These are phyloP conservation scores for Tauraco erythrolophus DNA, from an alignment of 2,113 vertebrate genomes.

Conservation along the genomic window DNA sequence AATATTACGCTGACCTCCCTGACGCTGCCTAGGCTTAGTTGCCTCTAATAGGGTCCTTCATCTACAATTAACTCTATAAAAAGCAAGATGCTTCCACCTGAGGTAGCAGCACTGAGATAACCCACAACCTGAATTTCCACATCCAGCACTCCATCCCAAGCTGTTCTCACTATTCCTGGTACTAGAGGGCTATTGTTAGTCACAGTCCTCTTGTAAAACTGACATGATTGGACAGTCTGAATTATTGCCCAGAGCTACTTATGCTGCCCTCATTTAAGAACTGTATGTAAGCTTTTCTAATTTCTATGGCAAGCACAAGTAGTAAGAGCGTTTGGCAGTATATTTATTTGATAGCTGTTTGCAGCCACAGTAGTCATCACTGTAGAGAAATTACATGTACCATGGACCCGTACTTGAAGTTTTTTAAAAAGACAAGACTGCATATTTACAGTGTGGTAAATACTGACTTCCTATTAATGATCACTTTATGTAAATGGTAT, in stretches of 20 bases:
- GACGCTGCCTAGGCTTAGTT: not conserved
- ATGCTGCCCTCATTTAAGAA: conserved; percentile 16
- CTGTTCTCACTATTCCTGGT: not conserved
- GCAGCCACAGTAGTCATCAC: not conserved
- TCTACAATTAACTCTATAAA: not conserved
- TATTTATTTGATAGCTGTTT: conserved; percentile 42
- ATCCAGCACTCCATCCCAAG: not conserved
- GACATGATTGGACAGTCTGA: not conserved
- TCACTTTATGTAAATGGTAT: not conserved
- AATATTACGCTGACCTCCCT: not conserved
- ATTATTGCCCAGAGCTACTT: conserved; percentile 46
- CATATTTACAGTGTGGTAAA: not conserved
- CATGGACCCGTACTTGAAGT: not conserved
- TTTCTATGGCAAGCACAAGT: conserved; percentile 18
- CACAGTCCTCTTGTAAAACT: not conserved
- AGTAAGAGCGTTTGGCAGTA: not conserved
- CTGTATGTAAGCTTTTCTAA: conserved; percentile 33
- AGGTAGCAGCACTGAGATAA: not conserved
- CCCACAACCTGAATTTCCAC: not conserved
- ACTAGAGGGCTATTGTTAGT: not conserved
- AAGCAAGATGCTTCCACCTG: not conserved
- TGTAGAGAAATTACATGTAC: not conserved
- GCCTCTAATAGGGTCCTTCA: not conserved
- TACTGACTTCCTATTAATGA: conserved; percentile 14
- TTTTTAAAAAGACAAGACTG: not conserved